These are phyloP conservation scores for Pristionchus arcanus DNA, from an alignment of 2,888 invertebrate genomes.

Conservation along the genomic window DNA sequence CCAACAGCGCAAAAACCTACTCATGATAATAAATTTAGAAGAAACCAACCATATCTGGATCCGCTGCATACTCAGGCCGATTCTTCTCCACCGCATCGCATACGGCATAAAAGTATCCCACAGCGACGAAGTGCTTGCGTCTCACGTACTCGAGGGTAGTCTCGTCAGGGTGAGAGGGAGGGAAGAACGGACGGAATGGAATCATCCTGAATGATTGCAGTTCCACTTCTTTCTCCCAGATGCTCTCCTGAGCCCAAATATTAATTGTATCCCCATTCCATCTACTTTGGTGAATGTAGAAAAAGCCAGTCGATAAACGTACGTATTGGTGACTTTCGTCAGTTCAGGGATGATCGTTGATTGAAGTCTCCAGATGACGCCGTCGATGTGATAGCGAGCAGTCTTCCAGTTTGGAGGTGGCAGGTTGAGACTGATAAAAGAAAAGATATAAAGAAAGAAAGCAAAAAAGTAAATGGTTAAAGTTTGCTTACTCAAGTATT, in stretches of 20 bases:
- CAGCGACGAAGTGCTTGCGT: background rate
- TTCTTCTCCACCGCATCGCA: background rate
- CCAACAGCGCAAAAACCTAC: too few relatives aligned
- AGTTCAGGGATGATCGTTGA: background rate
- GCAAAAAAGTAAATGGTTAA: too few relatives aligned
- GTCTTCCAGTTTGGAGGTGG: background rate
- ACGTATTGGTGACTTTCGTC: background rate
- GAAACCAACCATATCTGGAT: background rate
- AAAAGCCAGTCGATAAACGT: too few relatives aligned
- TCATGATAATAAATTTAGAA: too few relatives aligned
- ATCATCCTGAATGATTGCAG: background rate
- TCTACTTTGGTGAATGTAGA: too few relatives aligned
- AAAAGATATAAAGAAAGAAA: background rate
- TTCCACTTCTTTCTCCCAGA: too few relatives aligned
- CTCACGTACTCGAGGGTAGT: background rate
- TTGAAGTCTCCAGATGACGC: background rate
- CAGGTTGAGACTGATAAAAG: background rate
- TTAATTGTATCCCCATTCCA: too few relatives aligned
- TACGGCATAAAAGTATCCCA: background rate
- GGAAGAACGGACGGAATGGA: background rate
- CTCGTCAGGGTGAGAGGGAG: background rate
- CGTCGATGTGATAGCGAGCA: background rate
- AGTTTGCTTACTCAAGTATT: background rate
- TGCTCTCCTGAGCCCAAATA: too few relatives aligned
- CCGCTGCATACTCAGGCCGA: background rate